A percentile compares a stretch with the other conserved stretches of the same genome.
Evolutionary conservation across 1,140 invertebrate species (phyloP).

Genomic region (Drosophila ercepeae): DNA sequence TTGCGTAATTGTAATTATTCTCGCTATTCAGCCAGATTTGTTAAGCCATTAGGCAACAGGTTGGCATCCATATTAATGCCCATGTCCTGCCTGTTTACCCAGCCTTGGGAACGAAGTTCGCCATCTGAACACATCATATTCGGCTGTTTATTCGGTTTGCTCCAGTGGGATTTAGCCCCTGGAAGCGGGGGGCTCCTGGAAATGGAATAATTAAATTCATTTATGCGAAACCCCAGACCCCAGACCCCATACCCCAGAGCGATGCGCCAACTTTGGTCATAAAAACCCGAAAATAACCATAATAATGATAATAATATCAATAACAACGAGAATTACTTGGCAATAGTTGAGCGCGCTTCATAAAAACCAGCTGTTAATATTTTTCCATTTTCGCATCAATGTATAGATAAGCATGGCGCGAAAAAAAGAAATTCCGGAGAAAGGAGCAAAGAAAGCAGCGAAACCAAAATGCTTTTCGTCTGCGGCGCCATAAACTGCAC

Average conservation of each 20-base stretch:
- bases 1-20: constrained; percentile 54
- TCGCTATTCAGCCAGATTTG: constrained; percentile 49
- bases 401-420: constrained; percentile 26
- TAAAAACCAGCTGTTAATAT: constrained; percentile 73
- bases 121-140: constrained; percentile 24
- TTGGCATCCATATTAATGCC: constrained; percentile 49
- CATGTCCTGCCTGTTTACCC: constrained; percentile 1
- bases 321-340: constrained; percentile 58
- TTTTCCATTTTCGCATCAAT: constrained; percentile 55
- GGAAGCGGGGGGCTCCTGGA: too few species aligned
- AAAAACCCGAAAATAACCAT: constrained; percentile 66
- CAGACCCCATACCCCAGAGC: constrained; percentile 26
- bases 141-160: constrained; percentile 18
- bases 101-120: neutral
- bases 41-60: constrained; percentile 60
- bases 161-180: constrained; percentile 14
- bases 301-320: constrained; percentile 66
- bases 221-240: constrained; percentile 47
- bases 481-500: constrained; percentile 46
- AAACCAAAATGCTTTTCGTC: constrained; percentile 22
- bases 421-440: neutral
- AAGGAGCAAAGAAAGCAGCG: neutral
- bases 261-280: constrained; percentile 57
- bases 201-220: constrained; percentile 72
- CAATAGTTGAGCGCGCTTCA: constrained; percentile 65